Evolutionary conservation across 1,140 invertebrate genomes (phyloP).

Genomic region (Drosophila repletoides): DNA sequence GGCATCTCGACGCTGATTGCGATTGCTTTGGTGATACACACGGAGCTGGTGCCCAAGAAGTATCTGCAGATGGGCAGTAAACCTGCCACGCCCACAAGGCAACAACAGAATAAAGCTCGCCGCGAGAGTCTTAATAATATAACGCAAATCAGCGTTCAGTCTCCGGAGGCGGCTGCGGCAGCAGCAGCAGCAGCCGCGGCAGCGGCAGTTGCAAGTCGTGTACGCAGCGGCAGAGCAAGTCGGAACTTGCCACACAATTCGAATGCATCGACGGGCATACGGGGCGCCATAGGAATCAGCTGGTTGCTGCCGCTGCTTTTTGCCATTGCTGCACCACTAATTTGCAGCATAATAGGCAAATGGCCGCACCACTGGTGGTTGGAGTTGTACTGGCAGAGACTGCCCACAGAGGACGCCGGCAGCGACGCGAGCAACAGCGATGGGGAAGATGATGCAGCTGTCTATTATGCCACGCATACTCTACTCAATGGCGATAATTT

Average conservation of each 20-base stretch:
- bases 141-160: conserved; percentile 65
- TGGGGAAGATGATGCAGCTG: conserved; percentile 32
- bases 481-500: conserved; percentile 73
- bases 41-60: conserved; percentile 81
- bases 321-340: conserved; percentile 76
- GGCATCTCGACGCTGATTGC: conserved; percentile 81
- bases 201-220: not conserved
- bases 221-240: conserved; percentile 22
- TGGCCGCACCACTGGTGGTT: conserved; percentile 82
- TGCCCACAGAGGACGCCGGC: conserved; percentile 23
- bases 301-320: conserved; percentile 80
- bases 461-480: conserved; percentile 60
- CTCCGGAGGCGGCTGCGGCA: conserved; percentile 30
- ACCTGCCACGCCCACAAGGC: conserved; percentile 22
- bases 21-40: conserved; percentile 78
- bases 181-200: not conserved
- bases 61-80: conserved; percentile 69
- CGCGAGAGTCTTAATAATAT: conserved; percentile 65
- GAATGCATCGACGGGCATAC: conserved; percentile 67
- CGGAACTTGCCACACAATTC: no score
- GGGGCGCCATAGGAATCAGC: conserved; percentile 80
- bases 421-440: not conserved
- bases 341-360: conserved; percentile 81
- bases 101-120: conserved; percentile 35
- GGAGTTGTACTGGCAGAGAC: conserved; percentile 51